Base-by-base conservation (phyloP, 2,797 vertebrate species). In the Tamandua tetradactyla region DNA sequence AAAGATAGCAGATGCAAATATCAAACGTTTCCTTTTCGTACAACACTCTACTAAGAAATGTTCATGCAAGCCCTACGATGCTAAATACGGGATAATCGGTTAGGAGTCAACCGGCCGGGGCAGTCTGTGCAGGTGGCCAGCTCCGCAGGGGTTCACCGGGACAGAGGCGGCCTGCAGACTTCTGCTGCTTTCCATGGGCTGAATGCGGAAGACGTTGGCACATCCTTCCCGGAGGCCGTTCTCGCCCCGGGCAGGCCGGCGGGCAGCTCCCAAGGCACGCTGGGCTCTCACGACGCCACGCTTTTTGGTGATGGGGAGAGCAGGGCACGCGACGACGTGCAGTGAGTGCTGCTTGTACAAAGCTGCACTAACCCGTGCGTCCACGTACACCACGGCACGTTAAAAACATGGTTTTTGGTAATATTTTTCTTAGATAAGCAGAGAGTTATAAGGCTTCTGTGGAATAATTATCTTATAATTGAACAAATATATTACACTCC, bases 401-500 rank as follows among this genome's bases (percentile, higher is more conserved):
- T 81, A 72, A 97, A 55, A 98, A 98, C 95, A 40, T 83, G 35
- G 84, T 94, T 98, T 98, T 98, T 98, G 98, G 98, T 98, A 97
- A 97, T 86, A 88, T 93, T 98, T 97, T 97, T 94, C 98, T 96
- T 94, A 97, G 96, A 97, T 11, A 98, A 98, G 97, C 98, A 96
- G 94, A 97, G 96, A 93, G 93, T 96, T 97, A 96, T 98, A 98
- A 98, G 98, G 98, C 98, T 98, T 98, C 97, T 96, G 97, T 78
- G 98, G 98, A 98, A 97, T 96, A 96, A 97, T 95, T 82, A 97
- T 72, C 96, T 97, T 94, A 96, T 96, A 97, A 98, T 79, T 92
- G 96, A 98, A 98, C 97, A 98, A 98, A 98, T 98, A 98, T 97
- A 97, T 98, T 98, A 98, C 98, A 98, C 94, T 98, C 98, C 97